Conservation (phyloP, 1,140 invertebrate genomes). For the Pseudomyrmex dendroicus region DNA sequence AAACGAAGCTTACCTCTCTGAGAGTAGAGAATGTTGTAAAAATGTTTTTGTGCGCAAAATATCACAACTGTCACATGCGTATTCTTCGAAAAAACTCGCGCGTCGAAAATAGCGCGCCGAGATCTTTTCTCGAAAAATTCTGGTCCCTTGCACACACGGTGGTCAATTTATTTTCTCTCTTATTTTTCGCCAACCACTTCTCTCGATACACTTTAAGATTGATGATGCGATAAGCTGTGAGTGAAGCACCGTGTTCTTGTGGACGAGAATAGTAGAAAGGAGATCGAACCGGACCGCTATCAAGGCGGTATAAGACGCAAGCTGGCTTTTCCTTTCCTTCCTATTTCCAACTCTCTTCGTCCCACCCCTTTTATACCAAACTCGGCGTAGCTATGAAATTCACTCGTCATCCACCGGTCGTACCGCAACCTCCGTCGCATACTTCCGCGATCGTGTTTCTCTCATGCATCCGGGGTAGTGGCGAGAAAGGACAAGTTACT, state of each 20-base stretch:
- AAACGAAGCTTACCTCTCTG: too few species aligned
- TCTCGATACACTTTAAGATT: slow-evolving; percentile 26
- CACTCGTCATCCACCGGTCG: slow-evolving; percentile 42
- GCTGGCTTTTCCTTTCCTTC: background rate
- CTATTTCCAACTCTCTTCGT: background rate
- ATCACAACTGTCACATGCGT: too few species aligned
- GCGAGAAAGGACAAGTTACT: slow-evolving; percentile 51
- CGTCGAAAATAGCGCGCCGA: background rate
- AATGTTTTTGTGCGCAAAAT: too few species aligned
- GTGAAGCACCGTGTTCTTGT: slow-evolving; percentile 18
- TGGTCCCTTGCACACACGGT: too few species aligned
- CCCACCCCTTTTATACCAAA: background rate
- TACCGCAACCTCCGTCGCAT: slow-evolving; percentile 20
- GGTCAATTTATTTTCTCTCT: too few species aligned
- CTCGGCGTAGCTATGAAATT: slow-evolving; percentile 18
- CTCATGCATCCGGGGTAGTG: background rate
- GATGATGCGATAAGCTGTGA: slow-evolving; percentile 28
- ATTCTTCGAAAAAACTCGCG: background rate
- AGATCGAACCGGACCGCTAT: background rate
- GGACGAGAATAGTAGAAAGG: slow-evolving; percentile 11
- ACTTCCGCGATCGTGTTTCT: slow-evolving; percentile 45
- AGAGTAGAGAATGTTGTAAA: too few species aligned
- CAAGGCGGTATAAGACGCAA: slow-evolving; percentile 30
- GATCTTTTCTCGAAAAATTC: background rate
- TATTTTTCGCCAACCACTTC: too few species aligned